Evolutionary conservation across 2,888 invertebrate species (phyloP), one percentile per base, ranked within the genome.

Genomic region (Synergus japonicus): DNA sequence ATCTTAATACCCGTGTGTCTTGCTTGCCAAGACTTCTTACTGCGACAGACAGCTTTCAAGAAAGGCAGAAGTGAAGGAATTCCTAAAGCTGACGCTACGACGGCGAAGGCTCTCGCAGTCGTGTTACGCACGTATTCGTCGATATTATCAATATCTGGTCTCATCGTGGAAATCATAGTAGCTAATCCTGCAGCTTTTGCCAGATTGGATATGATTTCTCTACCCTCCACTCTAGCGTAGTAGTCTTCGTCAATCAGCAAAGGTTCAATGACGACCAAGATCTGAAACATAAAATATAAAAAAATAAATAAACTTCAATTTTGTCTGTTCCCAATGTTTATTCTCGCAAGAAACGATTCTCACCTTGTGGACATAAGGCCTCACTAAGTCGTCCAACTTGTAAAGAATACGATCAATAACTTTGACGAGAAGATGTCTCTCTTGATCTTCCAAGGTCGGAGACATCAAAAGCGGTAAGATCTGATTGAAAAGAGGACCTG

Each of bases 101-200:
- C 99, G n/a, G 99, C 99, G 92, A 99, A 99, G 0, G 99, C 99
- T 89, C 99, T 95, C 7, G 99, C 99, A 0, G 99, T 99, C 0
- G 99, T 99, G 92, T 99, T 99, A 91, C 99, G 95, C 60, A 99
- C 99, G 90, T 99, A 99, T 93, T 99, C 99, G 92, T 99, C 99
- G 88, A 99, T 99, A 92, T 99, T 99, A 93, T 99, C 99, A 88
- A 99, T 99, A 93, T 99, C 99, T 0, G 99, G 99, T 91, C 99
- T 94, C 99, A 99, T 99, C 0, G 99, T 99, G 5, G 99, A 99
- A 89, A 99, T 99, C 99, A 99, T 99, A 15, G 99, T 99, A 4
- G 99, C 99, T 79, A 99, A 93, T 79, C 99, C 99, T 4, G 99
- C 99, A 1, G 99, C 99, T 93, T 99, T 99, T 0, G 99, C 99